These are phyloP conservation scores for Catharus fuscescens DNA, from an alignment of 2,113 vertebrate species.

Conservation along the genomic window DNA sequence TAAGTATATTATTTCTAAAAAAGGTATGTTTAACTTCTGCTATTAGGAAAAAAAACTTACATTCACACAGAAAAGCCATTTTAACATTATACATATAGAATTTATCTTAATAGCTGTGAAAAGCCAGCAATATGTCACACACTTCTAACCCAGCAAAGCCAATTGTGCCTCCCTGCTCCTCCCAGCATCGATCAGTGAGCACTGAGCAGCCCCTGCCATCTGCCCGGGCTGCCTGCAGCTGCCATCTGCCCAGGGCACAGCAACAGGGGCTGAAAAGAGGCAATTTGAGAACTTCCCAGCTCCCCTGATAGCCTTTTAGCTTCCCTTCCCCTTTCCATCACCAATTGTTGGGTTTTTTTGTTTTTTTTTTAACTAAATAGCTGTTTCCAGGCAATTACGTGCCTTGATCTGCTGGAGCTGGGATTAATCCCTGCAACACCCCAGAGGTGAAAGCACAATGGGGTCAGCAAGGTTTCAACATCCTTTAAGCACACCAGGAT, in stretches of 20 bases:
- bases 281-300: constrained; percentile 2
- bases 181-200: not conserved
- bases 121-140: too few species aligned
- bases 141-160: not conserved
- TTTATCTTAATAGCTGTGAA: too few species aligned
- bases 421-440: not conserved
- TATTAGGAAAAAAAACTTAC: too few species aligned
- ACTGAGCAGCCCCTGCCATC: constrained; percentile 24
- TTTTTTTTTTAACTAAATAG: not conserved
- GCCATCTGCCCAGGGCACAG: constrained; percentile 50
- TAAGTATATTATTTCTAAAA: too few species aligned
- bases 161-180: not conserved
- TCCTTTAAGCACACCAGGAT: not conserved
- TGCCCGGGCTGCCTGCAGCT: constrained; percentile 5
- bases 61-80: too few species aligned
- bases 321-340: not conserved
- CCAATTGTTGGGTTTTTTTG: not conserved
- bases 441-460: not conserved
- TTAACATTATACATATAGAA: too few species aligned
- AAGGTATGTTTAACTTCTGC: too few species aligned
- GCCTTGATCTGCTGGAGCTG: not conserved
- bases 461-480: not conserved
- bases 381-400: not conserved
- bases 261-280: not conserved
- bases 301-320: not conserved